Percentiles rank a stretch among this genome's conserved stretches.
These are phyloP conservation scores for Saimiri boliviensis DNA, from an alignment of 2,113 vertebrate species.

Conservation along the genomic window DNA sequence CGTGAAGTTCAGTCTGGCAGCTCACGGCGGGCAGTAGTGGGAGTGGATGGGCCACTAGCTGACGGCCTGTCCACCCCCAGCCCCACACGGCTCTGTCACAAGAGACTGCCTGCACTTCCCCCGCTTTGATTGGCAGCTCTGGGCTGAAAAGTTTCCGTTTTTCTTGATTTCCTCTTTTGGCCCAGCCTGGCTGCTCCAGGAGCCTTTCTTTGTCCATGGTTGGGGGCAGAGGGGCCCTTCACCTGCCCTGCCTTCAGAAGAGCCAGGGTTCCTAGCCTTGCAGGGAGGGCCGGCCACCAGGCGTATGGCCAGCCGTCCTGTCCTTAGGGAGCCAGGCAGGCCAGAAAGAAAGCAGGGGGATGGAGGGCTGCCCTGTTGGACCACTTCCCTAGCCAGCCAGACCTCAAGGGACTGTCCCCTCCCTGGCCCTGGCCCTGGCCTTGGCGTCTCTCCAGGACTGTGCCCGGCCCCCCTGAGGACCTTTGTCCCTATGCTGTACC, in stretches of 20 bases:
- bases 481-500: too few relatives aligned
- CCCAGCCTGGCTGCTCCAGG: neutral
- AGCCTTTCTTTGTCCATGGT: neutral
- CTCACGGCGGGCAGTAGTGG: neutral
- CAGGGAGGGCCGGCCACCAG: neutral
- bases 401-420: neutral
- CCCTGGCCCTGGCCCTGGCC: neutral
- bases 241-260: neutral
- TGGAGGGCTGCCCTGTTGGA: neutral
- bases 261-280: neutral
- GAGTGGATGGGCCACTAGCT: neutral
- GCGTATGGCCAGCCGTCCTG: neutral
- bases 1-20: neutral
- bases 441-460: neutral
- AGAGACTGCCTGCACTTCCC: constrained; percentile 12
- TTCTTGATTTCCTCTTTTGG: constrained; percentile 41
- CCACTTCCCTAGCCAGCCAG: neutral
- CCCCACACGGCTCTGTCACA: constrained; percentile 22
- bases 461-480: neutral
- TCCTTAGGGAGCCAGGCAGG: neutral
- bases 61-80: neutral
- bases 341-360: neutral
- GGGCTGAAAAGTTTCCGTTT: neutral
- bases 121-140: neutral
- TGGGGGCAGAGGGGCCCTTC: neutral